Conservation (phyloP, 2,113 vertebrate genomes). For the Isurus oxyrinchus region DNA sequence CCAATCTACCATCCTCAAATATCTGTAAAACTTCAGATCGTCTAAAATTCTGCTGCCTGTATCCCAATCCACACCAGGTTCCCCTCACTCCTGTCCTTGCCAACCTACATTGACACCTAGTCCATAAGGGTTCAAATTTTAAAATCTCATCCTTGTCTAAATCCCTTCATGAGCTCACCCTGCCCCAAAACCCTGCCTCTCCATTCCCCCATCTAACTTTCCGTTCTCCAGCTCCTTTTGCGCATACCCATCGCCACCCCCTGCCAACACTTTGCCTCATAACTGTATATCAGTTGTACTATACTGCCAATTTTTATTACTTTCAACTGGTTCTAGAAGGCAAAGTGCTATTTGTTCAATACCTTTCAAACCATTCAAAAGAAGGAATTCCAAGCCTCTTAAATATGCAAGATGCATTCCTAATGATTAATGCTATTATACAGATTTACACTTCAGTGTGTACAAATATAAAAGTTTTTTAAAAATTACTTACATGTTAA, state of each 20-base stretch:
- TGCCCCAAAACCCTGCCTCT: background rate
- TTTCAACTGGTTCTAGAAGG: background rate
- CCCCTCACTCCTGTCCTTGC: background rate
- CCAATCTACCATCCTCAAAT: background rate
- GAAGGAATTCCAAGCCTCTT: background rate
- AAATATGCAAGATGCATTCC: background rate
- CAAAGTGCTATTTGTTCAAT: background rate
- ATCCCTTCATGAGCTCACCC: background rate
- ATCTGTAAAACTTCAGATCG: background rate
- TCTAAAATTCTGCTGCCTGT: background rate
- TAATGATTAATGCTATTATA: background rate
- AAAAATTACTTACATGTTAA: conserved; percentile 75
- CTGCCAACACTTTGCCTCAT: background rate
- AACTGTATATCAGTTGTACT: background rate
- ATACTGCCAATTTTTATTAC: background rate
- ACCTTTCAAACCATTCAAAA: background rate
- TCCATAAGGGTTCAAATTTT: background rate
- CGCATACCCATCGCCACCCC: background rate
- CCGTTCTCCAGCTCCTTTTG: background rate
- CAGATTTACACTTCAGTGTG: background rate
- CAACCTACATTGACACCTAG: background rate
- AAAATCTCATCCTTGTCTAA: background rate
- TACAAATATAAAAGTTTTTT: background rate
- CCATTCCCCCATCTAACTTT: background rate
- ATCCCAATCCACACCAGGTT: background rate